Evolutionary conservation across 2,888 invertebrate genomes (phyloP).

Genomic region (Punctoribates punctum): DNA sequence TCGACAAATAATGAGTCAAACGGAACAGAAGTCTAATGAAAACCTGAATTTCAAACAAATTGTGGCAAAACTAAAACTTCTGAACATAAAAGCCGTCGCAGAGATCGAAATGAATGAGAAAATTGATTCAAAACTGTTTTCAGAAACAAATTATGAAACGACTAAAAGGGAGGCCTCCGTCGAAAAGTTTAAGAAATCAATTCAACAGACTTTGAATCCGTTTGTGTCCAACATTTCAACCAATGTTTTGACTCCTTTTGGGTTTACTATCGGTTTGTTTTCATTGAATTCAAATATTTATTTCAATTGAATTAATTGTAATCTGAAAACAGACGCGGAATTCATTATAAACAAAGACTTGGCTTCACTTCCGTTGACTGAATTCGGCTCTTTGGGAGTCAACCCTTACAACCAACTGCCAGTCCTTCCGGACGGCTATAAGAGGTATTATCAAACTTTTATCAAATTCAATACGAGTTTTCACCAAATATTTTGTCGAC

Average conservation of each 20-base stretch:
- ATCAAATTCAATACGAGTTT: no score
- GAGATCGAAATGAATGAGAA: slow-evolving; percentile 2
- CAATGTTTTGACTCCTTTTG: slow-evolving; percentile 35
- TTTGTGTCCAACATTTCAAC: slow-evolving; percentile 21
- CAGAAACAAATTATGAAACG: background rate
- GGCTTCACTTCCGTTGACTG: background rate
- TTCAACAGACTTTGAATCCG: slow-evolving; percentile 4
- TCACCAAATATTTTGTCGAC: no score
- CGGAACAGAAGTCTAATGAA: background rate
- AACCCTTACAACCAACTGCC: background rate
- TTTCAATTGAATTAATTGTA: background rate
- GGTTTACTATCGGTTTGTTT: slow-evolving; percentile 40
- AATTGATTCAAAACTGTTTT: background rate
- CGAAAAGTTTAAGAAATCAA: slow-evolving; percentile 19
- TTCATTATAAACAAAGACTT: background rate
- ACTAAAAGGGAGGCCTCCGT: background rate
- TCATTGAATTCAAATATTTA: background rate
- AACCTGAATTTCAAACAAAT: background rate
- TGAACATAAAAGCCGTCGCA: slow-evolving; percentile 33
- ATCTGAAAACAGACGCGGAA: slow-evolving; percentile 14
- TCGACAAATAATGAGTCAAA: background rate
- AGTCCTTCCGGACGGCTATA: background rate
- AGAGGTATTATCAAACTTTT: slow-evolving; percentile 13
- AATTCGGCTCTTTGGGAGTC: background rate
- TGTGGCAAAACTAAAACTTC: slow-evolving; percentile 2